Evolutionary conservation across 2,888 invertebrate genomes (phyloP), one percentile per base, ranked within the genome.

Genomic region (Strigamia crassipes): DNA sequence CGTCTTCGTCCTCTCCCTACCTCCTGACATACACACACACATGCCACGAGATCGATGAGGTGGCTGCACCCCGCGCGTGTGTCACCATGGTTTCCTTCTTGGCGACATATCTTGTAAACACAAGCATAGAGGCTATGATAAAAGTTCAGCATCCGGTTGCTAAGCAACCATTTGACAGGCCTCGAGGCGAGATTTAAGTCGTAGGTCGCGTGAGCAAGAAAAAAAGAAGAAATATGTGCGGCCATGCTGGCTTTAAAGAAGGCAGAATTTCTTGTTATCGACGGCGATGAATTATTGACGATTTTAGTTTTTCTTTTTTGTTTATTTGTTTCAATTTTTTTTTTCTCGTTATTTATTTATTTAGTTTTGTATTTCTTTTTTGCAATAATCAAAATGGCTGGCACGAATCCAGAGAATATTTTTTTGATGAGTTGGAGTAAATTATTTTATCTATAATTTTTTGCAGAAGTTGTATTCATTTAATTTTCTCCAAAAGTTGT

Each of bases 31-130:
- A 46, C 46, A 46, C 46, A 46, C 46, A 73, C 73, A 73, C 41
- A 78, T 78, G 78, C 78, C 78, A 41, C 34, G 78, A 42, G 73
- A 73, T 73, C 73, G 73, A 73, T 73, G 73, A 73, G 73, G 73
- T 73, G 73, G 73, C 73, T 73, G 78, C 78, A 42, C 78, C 78
- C 38, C 78, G 13, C 38, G 41, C 78, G 78, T 42, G 41, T 78
- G 78, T 78, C 78, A 78, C 78, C 78, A 78, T 78, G 78, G 78
- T 78, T 78, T 78, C 78, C 41, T 41, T 78, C 41, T 42, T 38
- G 38, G 78, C 78, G 78, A 78, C 78, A 78, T 78, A 78, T 78
- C 78, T 78, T 78, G 78, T 78, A 78, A 78, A 78, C 78, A 78
- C 41, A 78, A 78, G 42, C 78, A 41, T 78, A 42, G 78, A 78